Conservation (phyloP, 2,113 vertebrate genomes). For the Semnopithecus entellus region DNA sequence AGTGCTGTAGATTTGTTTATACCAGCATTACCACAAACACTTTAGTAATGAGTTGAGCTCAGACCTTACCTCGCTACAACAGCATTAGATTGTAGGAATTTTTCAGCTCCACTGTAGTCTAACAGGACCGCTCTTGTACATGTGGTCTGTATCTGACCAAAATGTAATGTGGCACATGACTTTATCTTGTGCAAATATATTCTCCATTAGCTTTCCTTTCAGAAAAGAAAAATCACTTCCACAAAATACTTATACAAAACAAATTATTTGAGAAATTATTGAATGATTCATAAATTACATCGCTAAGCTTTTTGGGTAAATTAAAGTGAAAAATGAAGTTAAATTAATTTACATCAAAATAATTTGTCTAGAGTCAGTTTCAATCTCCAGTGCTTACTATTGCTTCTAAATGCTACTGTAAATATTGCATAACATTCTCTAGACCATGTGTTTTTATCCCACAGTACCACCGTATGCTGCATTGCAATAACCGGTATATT, state of each 20-base stretch:
- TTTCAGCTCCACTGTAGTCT: not conserved
- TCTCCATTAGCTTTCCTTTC: not conserved
- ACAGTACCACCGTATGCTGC: not conserved
- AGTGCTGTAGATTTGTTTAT: not conserved
- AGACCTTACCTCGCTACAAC: not conserved
- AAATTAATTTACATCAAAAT: conserved; percentile 5
- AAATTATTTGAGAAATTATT: conserved; percentile 38
- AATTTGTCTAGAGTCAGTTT: not conserved
- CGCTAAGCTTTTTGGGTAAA: not conserved
- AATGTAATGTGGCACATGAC: not conserved
- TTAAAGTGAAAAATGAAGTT: conserved; percentile 18
- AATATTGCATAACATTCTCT: not conserved
- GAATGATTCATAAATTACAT: not conserved
- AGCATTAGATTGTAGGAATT: not conserved
- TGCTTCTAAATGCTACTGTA: not conserved
- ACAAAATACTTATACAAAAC: conserved; percentile 38
- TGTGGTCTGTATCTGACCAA: not conserved
- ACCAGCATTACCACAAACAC: not conserved
- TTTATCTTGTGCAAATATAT: not conserved
- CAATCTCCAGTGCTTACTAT: not conserved
- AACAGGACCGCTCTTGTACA: not conserved
- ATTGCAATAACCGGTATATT: not conserved
- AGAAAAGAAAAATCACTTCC: not conserved
- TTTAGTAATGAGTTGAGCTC: not conserved
- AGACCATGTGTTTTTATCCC: not conserved